Percentiles rank a stretch among this genome's conserved stretches.
Evolutionary conservation across 2,888 invertebrate genomes (phyloP).

Genomic region (Minunthozetes semirufus): DNA sequence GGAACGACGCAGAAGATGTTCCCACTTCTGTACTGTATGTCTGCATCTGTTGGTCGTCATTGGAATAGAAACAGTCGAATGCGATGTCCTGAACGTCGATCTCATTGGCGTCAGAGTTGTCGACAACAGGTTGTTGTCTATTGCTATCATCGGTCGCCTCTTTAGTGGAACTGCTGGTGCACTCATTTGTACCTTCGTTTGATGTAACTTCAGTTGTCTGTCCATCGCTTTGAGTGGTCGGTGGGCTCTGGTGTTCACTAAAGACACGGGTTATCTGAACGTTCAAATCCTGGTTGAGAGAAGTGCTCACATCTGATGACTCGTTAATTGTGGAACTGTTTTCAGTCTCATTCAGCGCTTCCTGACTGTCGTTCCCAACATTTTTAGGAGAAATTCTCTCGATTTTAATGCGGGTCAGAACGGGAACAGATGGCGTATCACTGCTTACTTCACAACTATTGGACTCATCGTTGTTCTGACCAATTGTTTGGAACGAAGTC

Average conservation of each 20-base stretch:
- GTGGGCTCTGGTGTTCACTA: neutral
- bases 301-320: neutral
- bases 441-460: neutral
- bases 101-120: neutral
- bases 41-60: constrained; percentile 9
- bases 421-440: neutral
- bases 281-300: neutral
- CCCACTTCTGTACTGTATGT: neutral
- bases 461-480: neutral
- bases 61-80: constrained; percentile 13
- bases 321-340: neutral
- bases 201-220: no score
- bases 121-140: neutral
- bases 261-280: neutral
- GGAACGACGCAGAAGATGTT: neutral
- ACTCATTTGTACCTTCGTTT: neutral
- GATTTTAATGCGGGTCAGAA: neutral
- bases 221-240: neutral
- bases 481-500: neutral
- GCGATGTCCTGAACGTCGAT: constrained; percentile 10
- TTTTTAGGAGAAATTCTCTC: neutral
- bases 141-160: neutral
- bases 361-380: neutral
- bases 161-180: neutral
- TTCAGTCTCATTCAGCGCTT: neutral